Evolutionary conservation across 1,140 invertebrate species (phyloP).

Genomic region (Nilaparvata lugens): DNA sequence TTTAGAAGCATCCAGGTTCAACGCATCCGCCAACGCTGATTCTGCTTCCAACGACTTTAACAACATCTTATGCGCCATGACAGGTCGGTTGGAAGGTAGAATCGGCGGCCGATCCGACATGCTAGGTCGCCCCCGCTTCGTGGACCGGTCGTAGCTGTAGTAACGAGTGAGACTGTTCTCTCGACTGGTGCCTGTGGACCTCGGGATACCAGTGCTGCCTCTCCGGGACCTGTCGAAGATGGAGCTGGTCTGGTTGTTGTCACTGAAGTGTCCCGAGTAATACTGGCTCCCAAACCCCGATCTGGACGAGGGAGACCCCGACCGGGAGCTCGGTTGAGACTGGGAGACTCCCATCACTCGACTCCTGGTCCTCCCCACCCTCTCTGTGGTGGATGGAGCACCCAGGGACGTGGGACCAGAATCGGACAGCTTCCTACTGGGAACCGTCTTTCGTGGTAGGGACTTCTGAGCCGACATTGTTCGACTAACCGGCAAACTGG

Average conservation of each 20-base stretch:
- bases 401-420: constrained; percentile 11
- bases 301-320: constrained; percentile 77
- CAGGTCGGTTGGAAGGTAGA: constrained; percentile 38
- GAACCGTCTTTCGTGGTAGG: neutral
- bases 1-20: neutral
- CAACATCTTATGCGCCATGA: constrained; percentile 71
- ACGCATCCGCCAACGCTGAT: constrained; percentile 62
- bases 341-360: constrained; percentile 67
- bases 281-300: constrained; percentile 48
- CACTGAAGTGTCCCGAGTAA: neutral
- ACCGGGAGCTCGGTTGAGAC: constrained; percentile 80
- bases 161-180: constrained; percentile 54
- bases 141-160: constrained; percentile 14
- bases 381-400: constrained; percentile 36
- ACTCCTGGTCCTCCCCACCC: constrained; percentile 50
- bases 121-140: neutral
- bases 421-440: constrained; percentile 9
- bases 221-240: constrained; percentile 32
- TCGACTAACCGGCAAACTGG: neutral
- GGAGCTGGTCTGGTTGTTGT: neutral
- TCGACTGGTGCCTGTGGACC: constrained; percentile 53
- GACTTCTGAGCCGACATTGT: neutral
- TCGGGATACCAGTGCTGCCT: constrained; percentile 59
- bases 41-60: constrained; percentile 86
- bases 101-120: constrained; percentile 18